Evolutionary conservation across 2,113 vertebrate species (phyloP), one percentile per base, ranked within the genome.

Genomic region (Platichthys flesus): DNA sequence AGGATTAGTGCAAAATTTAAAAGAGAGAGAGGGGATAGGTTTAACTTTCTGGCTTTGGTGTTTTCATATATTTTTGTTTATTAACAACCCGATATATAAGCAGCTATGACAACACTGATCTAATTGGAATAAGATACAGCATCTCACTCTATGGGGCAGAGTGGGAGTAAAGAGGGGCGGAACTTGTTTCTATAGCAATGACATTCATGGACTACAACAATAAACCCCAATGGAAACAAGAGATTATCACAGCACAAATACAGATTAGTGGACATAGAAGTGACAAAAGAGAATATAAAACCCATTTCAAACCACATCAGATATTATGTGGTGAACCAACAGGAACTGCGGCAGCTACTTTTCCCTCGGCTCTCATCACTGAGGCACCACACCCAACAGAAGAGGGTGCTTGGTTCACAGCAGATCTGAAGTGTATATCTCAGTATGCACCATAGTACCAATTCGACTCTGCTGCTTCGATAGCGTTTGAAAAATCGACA

Each of bases 271-370:
- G 54, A 72, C 77, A 20, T 28, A 61, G 71, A 78, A 83, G 77
- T 88, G 89, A 93, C 89, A 92, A 93, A 87, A 52, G 85, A 90
- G 84, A 89, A 87, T 88, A 91, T 73, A 86, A 31, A 91, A 86
- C 68, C 68, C 35, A 73, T 85, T 89, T 90, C 60, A 71, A 49
- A 85, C 67, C 61, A 55, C 69, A 55, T 67, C 62, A 81, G 72
- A 75, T 76, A 61, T 83, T 68, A 69, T 40, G 62, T 47, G 54
- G 67, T 24, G 59, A 59, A 76, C 45, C 52, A 26, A 26, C 79
- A 74, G 62, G 21, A 64, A 66, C 9, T 24, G 23, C 45, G 58
- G 21, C 63, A 51, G 47, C 47, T 51, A 18, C 47, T 51, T 42
- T 42, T 13, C 40, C 40, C 12, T 42, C 10, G 40, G 47, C 47